Evolutionary conservation across 2,797 vertebrate genomes (phyloP).

Genomic region (Syncerus caffer): DNA sequence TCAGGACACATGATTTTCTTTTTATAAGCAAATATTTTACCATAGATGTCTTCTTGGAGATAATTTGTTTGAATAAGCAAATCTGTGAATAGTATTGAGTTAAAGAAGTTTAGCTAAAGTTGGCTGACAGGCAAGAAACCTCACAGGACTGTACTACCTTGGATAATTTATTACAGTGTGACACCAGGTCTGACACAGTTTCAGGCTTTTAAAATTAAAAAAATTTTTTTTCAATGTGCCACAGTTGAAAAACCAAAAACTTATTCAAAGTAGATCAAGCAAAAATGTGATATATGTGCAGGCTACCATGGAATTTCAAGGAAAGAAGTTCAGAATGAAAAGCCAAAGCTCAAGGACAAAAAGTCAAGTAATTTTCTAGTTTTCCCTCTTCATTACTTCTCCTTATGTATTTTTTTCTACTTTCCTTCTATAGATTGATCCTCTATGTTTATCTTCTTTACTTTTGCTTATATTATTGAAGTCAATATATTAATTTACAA

Average conservation of each 20-base stretch:
- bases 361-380: neutral
- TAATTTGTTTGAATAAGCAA: conserved; percentile 4
- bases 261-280: neutral
- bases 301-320: neutral
- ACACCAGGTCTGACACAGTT: neutral
- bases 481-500: neutral
- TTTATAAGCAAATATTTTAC: neutral
- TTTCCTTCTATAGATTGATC: neutral
- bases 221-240: neutral
- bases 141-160: neutral
- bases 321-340: neutral
- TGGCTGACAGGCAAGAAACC: neutral
- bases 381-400: neutral
- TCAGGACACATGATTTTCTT: neutral
- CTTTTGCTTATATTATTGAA: neutral
- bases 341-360: neutral
- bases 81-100: neutral
- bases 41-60: neutral
- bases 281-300: neutral
- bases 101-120: neutral
- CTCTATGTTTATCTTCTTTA: neutral
- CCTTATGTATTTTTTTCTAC: neutral
- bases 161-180: neutral
- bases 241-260: neutral
- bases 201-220: neutral